These are phyloP conservation scores for Balanococcus diminutus DNA, from an alignment of 2,888 invertebrate genomes.

Conservation along the genomic window DNA sequence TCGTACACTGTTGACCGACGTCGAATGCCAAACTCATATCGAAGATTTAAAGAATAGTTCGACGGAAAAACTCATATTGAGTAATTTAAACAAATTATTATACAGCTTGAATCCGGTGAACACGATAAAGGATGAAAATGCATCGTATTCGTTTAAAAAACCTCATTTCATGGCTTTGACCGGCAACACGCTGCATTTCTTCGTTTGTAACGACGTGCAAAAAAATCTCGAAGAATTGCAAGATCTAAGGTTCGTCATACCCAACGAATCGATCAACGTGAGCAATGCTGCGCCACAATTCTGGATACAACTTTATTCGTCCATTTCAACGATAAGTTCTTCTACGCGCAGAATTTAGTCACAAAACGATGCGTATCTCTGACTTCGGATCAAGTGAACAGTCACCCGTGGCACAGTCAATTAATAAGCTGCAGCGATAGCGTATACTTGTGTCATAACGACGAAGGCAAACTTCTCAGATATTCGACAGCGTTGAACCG, in stretches of 20 bases:
- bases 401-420: not conserved
- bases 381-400: not conserved
- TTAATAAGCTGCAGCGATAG: slow-evolving; percentile 15
- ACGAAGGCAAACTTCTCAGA: not conserved
- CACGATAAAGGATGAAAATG: not conserved
- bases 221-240: not conserved
- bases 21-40: not conserved
- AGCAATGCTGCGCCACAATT: not conserved
- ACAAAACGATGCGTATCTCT: slow-evolving; percentile 33
- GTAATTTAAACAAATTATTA: not conserved
- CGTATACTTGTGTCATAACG: not conserved
- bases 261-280: not conserved
- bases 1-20: not conserved
- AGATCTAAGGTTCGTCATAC: not conserved
- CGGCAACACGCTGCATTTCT: not conserved
- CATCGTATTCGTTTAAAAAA: not conserved
- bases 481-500: not conserved
- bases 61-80: not conserved
- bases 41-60: not conserved
- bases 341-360: slow-evolving; percentile 12
- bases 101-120: not conserved
- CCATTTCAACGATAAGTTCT: not conserved
- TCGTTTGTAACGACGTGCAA: not conserved
- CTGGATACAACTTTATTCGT: not conserved
- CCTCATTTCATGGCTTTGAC: not conserved